Conservation (phyloP, 30 jellyfish, hydroid and myxozoan genomes). For the Haliclystus octoradiatus region DNA sequence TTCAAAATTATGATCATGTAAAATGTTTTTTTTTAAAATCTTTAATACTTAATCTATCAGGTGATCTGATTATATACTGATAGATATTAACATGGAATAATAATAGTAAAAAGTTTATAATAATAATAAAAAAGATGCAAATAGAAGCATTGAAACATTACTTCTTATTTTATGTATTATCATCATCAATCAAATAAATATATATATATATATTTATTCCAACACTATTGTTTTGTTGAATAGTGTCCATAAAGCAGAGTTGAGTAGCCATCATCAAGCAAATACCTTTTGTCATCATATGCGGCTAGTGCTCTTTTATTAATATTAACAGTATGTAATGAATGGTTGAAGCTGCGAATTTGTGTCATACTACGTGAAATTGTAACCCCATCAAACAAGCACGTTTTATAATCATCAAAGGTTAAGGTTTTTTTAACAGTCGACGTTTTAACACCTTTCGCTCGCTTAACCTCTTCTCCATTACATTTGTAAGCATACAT, state of each 20-base stretch:
- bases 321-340: conserved; percentile 2
- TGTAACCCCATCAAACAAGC: not conserved
- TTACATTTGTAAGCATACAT: conserved; percentile 24
- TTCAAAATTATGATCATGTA: no score
- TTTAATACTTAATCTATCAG: no score
- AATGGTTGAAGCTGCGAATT: not conserved
- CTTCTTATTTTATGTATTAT: no score
- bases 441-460: conserved; percentile 36
- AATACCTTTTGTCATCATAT: conserved; percentile 8
- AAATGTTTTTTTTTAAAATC: no score
- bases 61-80: no score
- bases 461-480: conserved; percentile 17
- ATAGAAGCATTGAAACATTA: no score
- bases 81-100: no score
- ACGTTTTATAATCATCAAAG: conserved; percentile 7
- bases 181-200: no score
- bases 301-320: conserved; percentile 7
- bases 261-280: conserved; percentile 6
- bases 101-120: no score
- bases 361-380: not conserved
- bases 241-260: conserved; percentile 29
- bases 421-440: conserved; percentile 11
- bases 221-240: no score
- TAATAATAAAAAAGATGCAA: no score
- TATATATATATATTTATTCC: no score